phyloP scores from a whole-genome alignment of 2,113 vertebrate genomes.

The Osmerus eperlanus region DNA sequence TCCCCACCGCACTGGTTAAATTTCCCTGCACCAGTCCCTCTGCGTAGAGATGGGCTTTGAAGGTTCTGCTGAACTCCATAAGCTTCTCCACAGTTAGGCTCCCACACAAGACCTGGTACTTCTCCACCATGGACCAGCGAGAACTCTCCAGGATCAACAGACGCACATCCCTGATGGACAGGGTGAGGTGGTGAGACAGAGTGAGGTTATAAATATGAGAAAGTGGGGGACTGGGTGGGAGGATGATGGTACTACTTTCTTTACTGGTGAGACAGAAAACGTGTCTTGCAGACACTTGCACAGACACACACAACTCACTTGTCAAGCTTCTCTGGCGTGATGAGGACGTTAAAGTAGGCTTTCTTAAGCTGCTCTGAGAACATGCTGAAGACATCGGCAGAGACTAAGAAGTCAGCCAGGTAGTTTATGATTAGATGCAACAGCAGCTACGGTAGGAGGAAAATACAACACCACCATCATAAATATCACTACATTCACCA shows the following conservation, averaged over 20 bases:
- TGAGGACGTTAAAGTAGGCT: slow-evolving; percentile 94
- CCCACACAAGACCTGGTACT: slow-evolving; percentile 83
- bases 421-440: slow-evolving; percentile 93
- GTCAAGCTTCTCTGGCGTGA: slow-evolving; percentile 89
- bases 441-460: slow-evolving; percentile 72
- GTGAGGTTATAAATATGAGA: background rate
- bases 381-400: slow-evolving; percentile 90
- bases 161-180: slow-evolving; percentile 80
- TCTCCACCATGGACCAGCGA: slow-evolving; percentile 94
- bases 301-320: slow-evolving; percentile 77
- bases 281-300: background rate
- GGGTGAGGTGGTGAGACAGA: background rate
- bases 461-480: background rate
- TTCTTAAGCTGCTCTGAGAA: slow-evolving; percentile 94
- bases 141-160: slow-evolving; percentile 87
- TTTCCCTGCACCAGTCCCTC: slow-evolving; percentile 97
- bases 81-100: slow-evolving; percentile 80
- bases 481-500: background rate
- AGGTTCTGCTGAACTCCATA: slow-evolving; percentile 78
- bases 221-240: background rate
- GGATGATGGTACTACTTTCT: background rate
- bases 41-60: slow-evolving; percentile 84
- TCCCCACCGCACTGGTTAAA: slow-evolving; percentile 81
- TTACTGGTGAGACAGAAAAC: no score
- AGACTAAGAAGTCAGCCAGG: slow-evolving; percentile 85